Conservation (phyloP, 1,140 invertebrate species). For the Zaprionus capensis region DNA sequence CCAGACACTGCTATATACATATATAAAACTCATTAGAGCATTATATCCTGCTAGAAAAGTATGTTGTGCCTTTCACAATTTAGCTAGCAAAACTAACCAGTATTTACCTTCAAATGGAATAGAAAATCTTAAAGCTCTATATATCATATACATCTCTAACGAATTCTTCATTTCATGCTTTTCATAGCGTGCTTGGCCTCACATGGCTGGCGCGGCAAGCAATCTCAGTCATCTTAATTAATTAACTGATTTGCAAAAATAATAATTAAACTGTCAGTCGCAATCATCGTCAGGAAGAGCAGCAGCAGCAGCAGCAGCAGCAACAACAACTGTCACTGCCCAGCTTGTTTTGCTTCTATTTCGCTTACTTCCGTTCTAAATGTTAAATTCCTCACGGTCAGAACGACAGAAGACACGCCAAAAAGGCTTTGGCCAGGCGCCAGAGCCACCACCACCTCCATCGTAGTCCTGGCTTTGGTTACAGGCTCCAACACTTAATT, state of each 20-base stretch:
- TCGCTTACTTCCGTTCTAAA: constrained; percentile 59
- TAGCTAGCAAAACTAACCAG: not conserved
- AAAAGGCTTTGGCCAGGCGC: constrained; percentile 53
- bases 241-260: constrained; percentile 74
- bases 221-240: constrained; percentile 63
- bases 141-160: too few relatives aligned
- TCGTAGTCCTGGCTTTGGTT: constrained; percentile 43
- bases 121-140: not conserved
- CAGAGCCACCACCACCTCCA: constrained; percentile 33
- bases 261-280: constrained; percentile 75
- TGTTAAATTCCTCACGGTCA: constrained; percentile 64
- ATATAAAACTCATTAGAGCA: constrained; percentile 54
- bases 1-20: constrained; percentile 8
- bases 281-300: constrained; percentile 43
- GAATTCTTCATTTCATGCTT: not conserved
- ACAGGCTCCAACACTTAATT: constrained; percentile 75
- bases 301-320: constrained; percentile 11
- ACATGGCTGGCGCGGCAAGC: not conserved
- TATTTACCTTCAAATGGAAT: not conserved
- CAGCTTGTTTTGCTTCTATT: constrained; percentile 24
- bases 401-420: constrained; percentile 46
- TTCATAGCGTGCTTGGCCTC: constrained; percentile 17
- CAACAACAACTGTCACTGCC: constrained; percentile 35
- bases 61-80: constrained; percentile 27
- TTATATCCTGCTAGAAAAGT: constrained; percentile 23